Evolutionary conservation across 2,113 vertebrate species (phyloP).

Genomic region (Epinephelus cyanopodus): DNA sequence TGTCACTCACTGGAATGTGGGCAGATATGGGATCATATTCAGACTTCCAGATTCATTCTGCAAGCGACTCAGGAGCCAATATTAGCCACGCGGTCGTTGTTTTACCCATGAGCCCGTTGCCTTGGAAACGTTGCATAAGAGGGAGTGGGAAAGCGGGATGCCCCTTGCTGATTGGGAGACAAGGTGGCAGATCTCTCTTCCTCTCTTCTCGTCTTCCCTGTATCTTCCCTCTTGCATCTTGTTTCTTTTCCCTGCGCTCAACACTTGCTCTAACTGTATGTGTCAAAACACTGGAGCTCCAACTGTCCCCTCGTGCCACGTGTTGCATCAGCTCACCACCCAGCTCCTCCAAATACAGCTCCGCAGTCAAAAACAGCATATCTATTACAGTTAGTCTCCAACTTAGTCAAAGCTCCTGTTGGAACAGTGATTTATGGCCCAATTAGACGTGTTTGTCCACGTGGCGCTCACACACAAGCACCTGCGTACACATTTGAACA

Average conservation of each 20-base stretch:
- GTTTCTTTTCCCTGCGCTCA: constrained; percentile 38
- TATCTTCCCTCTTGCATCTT: constrained; percentile 36
- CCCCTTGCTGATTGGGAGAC: constrained; percentile 85
- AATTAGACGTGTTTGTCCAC: constrained; percentile 63
- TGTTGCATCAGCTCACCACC: constrained; percentile 55
- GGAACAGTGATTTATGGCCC: constrained; percentile 69
- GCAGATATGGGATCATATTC: constrained; percentile 80
- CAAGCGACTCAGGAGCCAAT: constrained; percentile 82
- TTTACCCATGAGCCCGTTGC: constrained; percentile 86
- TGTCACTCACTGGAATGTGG: constrained; percentile 76
- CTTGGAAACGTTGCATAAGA: constrained; percentile 87
- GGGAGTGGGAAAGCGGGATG: constrained; percentile 79
- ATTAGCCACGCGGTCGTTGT: constrained; percentile 84
- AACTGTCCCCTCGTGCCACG: constrained; percentile 44
- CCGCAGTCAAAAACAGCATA: constrained; percentile 35
- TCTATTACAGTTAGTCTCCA: constrained; percentile 41
- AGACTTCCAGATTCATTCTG: constrained; percentile 76
- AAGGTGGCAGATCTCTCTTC: constrained; percentile 79
- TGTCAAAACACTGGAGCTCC: constrained; percentile 52
- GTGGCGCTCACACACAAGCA: constrained; percentile 31
- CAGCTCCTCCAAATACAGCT: constrained; percentile 41
- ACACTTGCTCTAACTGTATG: constrained; percentile 33
- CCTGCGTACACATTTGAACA: constrained; percentile 29
- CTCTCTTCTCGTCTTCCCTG: constrained; percentile 39
- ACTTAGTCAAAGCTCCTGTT: constrained; percentile 59